Base-by-base conservation (phyloP, 2,797 vertebrate species). In the Parambassis ranga region DNA sequence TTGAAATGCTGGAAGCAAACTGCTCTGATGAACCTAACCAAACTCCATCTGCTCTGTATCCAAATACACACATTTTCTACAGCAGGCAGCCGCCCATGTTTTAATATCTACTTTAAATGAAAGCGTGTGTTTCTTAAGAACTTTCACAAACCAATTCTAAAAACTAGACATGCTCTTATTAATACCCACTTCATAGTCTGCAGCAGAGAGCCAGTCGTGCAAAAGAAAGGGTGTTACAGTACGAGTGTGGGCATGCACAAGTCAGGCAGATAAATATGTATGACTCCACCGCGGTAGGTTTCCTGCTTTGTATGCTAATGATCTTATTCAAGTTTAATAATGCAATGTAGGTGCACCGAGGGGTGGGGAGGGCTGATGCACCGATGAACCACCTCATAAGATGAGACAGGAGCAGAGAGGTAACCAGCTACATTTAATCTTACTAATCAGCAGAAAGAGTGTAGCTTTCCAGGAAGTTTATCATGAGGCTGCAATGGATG, bases 271-370 rank as follows among this genome's bases (percentile, higher is more conserved):
- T 91, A 88, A 90, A 90, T 90, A 90, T 91, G 85, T 72, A 90
- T 89, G 87, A 88, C 72, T 85, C 59, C 68, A 42, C 35, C 28
- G 62, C 49, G 44, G 83, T 82, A 69, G 81, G 75, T 82, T 84
- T 83, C 75, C 86, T 89, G 89, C 87, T 90, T 87, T 89, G 86
- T 90, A 90, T 91, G 90, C 86, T 87, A 90, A 91, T 90, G 81
- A 89, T 71, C 84, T 88, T 79, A 87, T 89, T 78, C 79, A 83
- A 77, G 78, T 90, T 91, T 91, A 88, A 91, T 91, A 89, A 88
- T 71, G 81, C 79, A 76, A 76, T 69, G 16, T 60, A 23, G 73
- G 72, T 70, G 78, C 58, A 26, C 47, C 26, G 68, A 53, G 64
- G 77, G 75, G 59, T 65, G 68, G 56, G 67, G 44, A n/a, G 53